phyloP scores from a whole-genome alignment of 2,113 vertebrate genomes.

The Gopherus evgoodei region DNA sequence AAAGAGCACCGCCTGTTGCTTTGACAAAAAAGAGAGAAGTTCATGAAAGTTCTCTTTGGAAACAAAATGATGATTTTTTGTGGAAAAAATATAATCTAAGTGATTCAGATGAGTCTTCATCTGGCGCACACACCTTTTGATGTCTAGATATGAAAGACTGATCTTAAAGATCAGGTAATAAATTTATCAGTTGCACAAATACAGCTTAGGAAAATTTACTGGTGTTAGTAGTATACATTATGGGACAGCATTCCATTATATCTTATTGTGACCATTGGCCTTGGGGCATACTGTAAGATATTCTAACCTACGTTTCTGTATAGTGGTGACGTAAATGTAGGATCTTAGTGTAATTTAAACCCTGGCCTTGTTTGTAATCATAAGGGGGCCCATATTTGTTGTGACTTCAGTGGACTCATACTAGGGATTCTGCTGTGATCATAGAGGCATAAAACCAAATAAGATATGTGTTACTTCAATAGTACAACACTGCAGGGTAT shows the following conservation, averaged over 20 bases:
- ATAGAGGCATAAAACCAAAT: neutral
- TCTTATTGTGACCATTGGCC: neutral
- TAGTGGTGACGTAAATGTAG: neutral
- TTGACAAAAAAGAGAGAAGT: constrained; percentile 52
- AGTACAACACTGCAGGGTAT: neutral
- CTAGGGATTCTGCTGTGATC: neutral
- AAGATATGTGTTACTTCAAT: neutral
- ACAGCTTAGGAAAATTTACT: neutral
- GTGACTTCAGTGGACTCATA: neutral
- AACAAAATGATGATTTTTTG: constrained; percentile 92
- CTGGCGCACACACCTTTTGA: constrained; percentile 10
- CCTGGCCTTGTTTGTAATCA: neutral
- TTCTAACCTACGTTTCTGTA: neutral
- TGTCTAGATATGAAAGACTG: neutral
- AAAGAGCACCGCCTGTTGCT: constrained; percentile 61
- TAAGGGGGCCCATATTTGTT: neutral
- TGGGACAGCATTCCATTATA: neutral
- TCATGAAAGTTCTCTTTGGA: constrained; percentile 85
- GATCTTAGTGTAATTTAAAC: neutral
- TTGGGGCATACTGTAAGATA: neutral
- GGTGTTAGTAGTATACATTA: neutral
- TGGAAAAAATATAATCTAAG: constrained; percentile 84
- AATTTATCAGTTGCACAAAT: neutral
- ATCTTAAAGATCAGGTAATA: neutral
- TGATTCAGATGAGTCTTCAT: constrained; percentile 38